Base-by-base conservation (phyloP, 2,888 invertebrate genomes). In the Herminia tarsipennalis region DNA sequence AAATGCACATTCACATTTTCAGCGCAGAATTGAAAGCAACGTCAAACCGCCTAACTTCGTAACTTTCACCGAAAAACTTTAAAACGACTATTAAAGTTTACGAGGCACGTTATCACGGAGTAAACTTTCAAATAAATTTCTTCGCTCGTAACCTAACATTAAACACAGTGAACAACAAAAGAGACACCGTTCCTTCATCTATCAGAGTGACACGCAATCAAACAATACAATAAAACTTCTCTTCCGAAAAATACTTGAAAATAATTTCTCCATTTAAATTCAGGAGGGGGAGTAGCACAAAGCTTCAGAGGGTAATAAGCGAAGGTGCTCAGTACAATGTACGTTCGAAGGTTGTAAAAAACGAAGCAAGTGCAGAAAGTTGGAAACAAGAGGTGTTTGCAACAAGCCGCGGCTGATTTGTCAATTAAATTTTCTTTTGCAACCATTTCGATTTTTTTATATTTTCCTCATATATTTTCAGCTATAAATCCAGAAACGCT, bases 201-300 rank as follows among this genome's bases (percentile, higher is more conserved):
- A 86, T 88, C 87, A 87, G 83, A 80, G 81, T 88, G 90, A 89
- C 90, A 89, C 78, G 86, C 86, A 91, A 91, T 90, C 90, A 90
- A 90, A 90, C 88, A 90, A 89, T 90, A 91, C 88, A 91, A 91
- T 90, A 88, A 90, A 90, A 88, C 83, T 88, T 88, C 85, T 86
- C 81, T 83, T 70, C 79, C 82, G 81, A 89, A 91, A 90, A 90
- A 89, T 90, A 87, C 89, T 91, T 88, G 81, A 89, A 86, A 88
- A 90, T 90, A 91, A 91, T 90, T 78, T 90, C 83, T 69, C 86
- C 88, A 89, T 91, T 91, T 90, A 90, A 90, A 90, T 91, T 89
- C 90, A 88, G 86, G 72, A 78, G 85, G 88, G 82, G 73, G 75
- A 76, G 74, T 73, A 73, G 72, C 74, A 90, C 89, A 89, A 89